A percentile compares a stretch with the other conserved stretches of the same genome.
Conservation (phyloP, 2,888 invertebrate genomes). For the Stenoptilia bipunctidactyla region DNA sequence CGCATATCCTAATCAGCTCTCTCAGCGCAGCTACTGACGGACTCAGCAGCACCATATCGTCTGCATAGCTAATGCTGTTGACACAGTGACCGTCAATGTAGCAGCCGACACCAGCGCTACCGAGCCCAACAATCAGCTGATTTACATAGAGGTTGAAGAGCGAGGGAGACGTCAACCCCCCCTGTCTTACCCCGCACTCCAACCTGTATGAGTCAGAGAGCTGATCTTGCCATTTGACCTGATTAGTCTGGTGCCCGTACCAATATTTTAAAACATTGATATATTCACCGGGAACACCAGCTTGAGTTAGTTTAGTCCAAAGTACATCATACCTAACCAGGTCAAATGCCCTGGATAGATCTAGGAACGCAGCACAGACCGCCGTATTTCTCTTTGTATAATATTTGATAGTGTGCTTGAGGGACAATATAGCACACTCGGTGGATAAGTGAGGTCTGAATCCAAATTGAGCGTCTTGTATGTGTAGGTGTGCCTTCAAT, state of each 20-base stretch:
- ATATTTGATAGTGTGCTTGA: not conserved
- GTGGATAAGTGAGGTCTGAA: constrained; percentile 4
- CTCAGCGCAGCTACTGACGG: constrained; percentile 1
- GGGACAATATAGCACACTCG: not conserved
- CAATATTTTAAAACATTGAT: not conserved
- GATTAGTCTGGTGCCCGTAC: not conserved
- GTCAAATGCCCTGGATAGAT: not conserved
- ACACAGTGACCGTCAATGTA: not conserved
- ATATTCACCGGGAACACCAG: not conserved
- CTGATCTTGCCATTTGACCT: not conserved
- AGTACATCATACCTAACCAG: too few species aligned
- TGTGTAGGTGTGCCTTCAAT: not conserved
- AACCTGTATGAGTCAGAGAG: constrained; percentile 1
- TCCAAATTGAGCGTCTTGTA: constrained; percentile 8
- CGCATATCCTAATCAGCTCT: constrained; percentile 1
- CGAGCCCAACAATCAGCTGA: constrained; percentile 10
- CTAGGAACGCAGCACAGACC: not conserved
- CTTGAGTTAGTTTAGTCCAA: constrained; percentile 3
- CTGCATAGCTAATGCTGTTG: constrained; percentile 6
- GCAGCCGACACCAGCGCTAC: constrained; percentile 8
- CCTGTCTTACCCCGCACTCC: constrained; percentile 10
- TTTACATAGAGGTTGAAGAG: too few species aligned
- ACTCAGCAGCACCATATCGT: constrained; percentile 9
- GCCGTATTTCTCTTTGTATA: constrained; percentile 2
- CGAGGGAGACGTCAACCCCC: constrained; percentile 10